A percentile compares a stretch with the other conserved stretches of the same genome.
These are phyloP conservation scores for Machimus atricapillus DNA, from an alignment of 2,888 invertebrate genomes.

Conservation along the genomic window DNA sequence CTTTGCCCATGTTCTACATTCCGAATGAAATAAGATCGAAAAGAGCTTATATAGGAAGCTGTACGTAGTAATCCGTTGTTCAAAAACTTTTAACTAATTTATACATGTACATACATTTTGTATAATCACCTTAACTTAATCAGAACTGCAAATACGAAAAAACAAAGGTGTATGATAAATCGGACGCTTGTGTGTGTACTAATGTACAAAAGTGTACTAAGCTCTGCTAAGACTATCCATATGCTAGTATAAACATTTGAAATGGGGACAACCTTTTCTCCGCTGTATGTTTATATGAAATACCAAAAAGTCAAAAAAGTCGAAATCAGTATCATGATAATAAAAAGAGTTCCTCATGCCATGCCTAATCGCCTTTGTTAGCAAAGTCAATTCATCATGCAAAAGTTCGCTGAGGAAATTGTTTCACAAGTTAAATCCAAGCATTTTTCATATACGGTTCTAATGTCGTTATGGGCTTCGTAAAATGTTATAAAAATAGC, in stretches of 20 bases:
- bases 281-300: not conserved
- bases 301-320: not conserved
- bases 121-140: not conserved
- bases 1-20: no score
- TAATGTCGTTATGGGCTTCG: not conserved
- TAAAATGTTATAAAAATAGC: conserved; percentile 16
- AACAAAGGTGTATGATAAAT: not conserved
- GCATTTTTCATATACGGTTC: not conserved
- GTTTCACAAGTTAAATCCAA: not conserved
- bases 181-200: not conserved
- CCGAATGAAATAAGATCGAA: no score
- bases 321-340: not conserved
- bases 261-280: not conserved
- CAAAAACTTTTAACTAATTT: not conserved
- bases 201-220: not conserved
- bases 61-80: not conserved
- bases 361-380: not conserved
- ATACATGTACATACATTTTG: not conserved
- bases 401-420: not conserved
- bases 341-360: not conserved
- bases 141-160: not conserved
- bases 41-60: no score
- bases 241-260: not conserved
- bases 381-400: conserved; percentile 1
- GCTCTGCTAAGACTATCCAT: not conserved